Base-by-base conservation (phyloP, 2,113 vertebrate genomes). In the Cyanoramphus novaezelandiae region DNA sequence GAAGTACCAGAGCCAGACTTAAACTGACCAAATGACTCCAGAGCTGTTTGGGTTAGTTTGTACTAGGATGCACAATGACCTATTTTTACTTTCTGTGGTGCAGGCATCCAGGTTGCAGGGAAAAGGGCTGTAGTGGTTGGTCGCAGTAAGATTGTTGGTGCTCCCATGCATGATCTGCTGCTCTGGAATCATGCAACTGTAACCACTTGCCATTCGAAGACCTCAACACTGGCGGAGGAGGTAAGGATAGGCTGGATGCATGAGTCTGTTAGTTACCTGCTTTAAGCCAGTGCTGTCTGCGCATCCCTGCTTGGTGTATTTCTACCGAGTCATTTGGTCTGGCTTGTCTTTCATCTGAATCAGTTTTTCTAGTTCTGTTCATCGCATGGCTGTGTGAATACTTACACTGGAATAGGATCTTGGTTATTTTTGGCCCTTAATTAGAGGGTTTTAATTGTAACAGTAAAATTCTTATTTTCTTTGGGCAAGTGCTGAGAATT, bases 161-260 rank as follows among this genome's bases (percentile, higher is more conserved):
- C 99, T 35, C 99, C 99, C 6, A 99, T 99, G 99, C 99, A 99
- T 5, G 99, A 99, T 96, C 97, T 99, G 76, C 98, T 99, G 87
- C 98, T 99, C 62, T 99, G 99, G 99, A 99, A 97, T 95, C 98
- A 99, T 1, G 99, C 99, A 23, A 99, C 99, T 0, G 99, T 99
- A 88, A 99, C 99, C 84, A 99, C 99, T 17, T 99, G 99, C 95
- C 99, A 99, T 96, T 99, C 99, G 18, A 99, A 98, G 97, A 99
- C 99, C 3, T 92, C 95, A 11, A 97, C 98, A 9, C 97, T 99
- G 39, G 93, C 98, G 31, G 98, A 98, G 83, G 99, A 99, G 98
- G 99, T 99, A 98, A 94, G 95, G 27, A 17, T 28, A 69, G 41
- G 20, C 11, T 41, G 23, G 41, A 31, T 37, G 10, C 31, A 8